These are phyloP conservation scores for Petrocephalus zakoni DNA, from an alignment of 2,113 vertebrate species.

Conservation along the genomic window DNA sequence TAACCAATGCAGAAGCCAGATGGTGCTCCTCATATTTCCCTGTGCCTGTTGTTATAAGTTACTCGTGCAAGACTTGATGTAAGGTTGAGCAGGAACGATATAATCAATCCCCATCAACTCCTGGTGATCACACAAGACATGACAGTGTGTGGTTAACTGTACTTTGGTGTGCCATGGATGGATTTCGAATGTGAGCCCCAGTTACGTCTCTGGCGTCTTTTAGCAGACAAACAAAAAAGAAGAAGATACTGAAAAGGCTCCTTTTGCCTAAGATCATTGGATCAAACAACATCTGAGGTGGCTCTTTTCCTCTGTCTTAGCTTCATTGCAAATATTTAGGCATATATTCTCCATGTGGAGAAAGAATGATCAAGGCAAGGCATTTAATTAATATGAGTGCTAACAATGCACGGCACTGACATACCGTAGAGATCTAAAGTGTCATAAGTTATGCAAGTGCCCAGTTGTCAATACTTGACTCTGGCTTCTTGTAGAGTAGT, in stretches of 20 bases:
- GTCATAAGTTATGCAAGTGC: background rate
- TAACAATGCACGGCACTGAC: background rate
- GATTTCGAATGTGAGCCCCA: slow-evolving; percentile 39
- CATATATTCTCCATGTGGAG: slow-evolving; percentile 1
- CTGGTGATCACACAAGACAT: slow-evolving; percentile 36
- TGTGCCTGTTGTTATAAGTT: background rate
- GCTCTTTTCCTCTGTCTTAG: slow-evolving; percentile 32
- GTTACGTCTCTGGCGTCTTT: slow-evolving; percentile 31
- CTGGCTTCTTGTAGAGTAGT: slow-evolving; percentile 16
- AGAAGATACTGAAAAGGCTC: slow-evolving; percentile 11
- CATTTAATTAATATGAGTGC: slow-evolving; percentile 31
- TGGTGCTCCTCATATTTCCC: slow-evolving; percentile 6
- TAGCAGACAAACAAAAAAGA: background rate
- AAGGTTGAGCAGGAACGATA: slow-evolving; percentile 20
- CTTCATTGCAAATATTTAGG: slow-evolving; percentile 13
- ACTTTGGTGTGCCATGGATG: slow-evolving; percentile 23
- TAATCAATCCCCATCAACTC: slow-evolving; percentile 37
- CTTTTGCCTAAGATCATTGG: slow-evolving; percentile 33
- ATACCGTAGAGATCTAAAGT: background rate
- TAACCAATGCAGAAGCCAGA: background rate
- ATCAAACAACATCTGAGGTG: slow-evolving; percentile 37
- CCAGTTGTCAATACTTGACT: slow-evolving; percentile 20
- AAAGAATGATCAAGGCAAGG: background rate
- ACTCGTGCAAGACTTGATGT: slow-evolving; percentile 15
- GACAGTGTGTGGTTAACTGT: slow-evolving; percentile 40